phyloP scores from a whole-genome alignment of 2,888 invertebrate species.

The Euplexia lucipara region DNA sequence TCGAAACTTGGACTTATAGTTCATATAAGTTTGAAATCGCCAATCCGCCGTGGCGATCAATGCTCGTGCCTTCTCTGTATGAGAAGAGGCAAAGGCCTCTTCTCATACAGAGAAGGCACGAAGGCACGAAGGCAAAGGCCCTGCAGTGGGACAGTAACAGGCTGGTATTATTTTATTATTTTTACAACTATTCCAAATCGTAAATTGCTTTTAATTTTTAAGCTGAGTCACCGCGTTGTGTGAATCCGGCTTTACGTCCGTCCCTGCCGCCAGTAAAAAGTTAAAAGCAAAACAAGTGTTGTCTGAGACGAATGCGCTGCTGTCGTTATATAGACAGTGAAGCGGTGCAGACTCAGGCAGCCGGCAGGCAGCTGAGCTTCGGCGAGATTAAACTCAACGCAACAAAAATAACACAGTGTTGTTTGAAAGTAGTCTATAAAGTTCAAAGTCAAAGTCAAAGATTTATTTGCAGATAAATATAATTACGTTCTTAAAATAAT shows the following conservation, averaged over 20 bases:
- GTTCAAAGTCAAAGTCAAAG: background rate
- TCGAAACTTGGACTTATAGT: too few species aligned
- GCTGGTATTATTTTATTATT: too few species aligned
- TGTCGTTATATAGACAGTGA: background rate
- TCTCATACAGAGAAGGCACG: too few species aligned
- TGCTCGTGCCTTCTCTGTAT: too few species aligned
- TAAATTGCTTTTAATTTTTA: background rate
- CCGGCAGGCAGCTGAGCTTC: background rate
- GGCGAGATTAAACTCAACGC: background rate
- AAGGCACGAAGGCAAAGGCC: too few species aligned
- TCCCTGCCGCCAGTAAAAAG: background rate
- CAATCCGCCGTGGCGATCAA: too few species aligned
- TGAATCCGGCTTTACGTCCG: background rate
- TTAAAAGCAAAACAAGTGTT: conserved; percentile 1
- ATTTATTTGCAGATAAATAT: too few species aligned
- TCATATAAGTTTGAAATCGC: too few species aligned
- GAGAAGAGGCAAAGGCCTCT: too few species aligned
- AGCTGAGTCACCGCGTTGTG: background rate
- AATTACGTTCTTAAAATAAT: too few species aligned
- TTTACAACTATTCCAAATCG: background rate
- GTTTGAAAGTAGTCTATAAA: background rate
- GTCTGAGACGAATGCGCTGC: conserved; percentile 26
- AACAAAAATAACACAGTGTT: background rate
- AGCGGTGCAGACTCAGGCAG: background rate
- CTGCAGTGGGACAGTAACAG: too few species aligned